Conservation (phyloP, 2,797 vertebrate species). For the Chiroxiphia lanceolata region DNA sequence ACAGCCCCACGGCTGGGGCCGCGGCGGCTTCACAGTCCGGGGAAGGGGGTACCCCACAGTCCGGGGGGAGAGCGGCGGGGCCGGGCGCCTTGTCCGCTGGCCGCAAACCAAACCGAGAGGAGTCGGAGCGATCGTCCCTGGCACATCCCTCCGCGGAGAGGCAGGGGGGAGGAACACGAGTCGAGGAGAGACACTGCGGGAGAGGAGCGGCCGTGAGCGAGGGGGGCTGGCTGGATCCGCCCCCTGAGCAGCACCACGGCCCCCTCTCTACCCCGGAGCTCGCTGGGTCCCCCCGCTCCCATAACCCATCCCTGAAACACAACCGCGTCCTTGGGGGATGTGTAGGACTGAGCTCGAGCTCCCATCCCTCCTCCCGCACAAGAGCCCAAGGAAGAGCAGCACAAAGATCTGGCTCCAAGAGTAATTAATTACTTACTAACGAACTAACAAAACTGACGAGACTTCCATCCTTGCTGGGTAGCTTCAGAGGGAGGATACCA, state of each 20-base stretch:
- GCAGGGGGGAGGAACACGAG: not conserved
- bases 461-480: slow-evolving; percentile 98
- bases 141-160: slow-evolving; percentile 38
- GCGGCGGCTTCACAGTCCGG: slow-evolving; percentile 8
- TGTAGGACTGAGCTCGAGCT: not conserved
- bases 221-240: rapidly evolving
- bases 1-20: not conserved
- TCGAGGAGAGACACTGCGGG: slow-evolving; percentile 15
- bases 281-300: not conserved
- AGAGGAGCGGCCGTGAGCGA: not conserved
- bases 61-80: not conserved
- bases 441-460: slow-evolving; percentile 96
- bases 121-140: slow-evolving; percentile 32
- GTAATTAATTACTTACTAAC: slow-evolving; percentile 82
- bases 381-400: not conserved
- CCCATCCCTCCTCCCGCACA: not conserved
- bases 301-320: not conserved
- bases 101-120: not conserved
- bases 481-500: slow-evolving; percentile 97
- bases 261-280: not conserved
- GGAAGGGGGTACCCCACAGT: not conserved
- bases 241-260: rapidly evolving
- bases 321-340: not conserved
- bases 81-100: not conserved
- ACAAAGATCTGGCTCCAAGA: not conserved